Base-by-base conservation (phyloP, 1,140 invertebrate genomes). In the Lucilia sericata region DNA sequence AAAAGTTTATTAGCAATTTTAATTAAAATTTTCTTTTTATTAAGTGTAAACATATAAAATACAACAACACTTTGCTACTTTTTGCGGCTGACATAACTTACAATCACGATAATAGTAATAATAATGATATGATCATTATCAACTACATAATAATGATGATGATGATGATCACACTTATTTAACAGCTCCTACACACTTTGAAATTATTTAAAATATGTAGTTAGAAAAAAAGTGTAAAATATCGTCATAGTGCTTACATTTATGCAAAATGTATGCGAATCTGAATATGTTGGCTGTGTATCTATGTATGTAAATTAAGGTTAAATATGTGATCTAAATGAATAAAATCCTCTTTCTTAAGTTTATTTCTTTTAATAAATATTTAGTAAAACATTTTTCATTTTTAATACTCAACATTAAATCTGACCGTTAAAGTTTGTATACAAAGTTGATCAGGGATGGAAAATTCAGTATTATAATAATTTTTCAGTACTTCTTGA, bases 301-400 rank as follows among this genome's bases (percentile, higher is more conserved):
- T 65, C 0, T 65, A n/a, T 65, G 5, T 74, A 42, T 76, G 74
- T n/a, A 76, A 76, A 76, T 76, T 76, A 30, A 76, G 74, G 74
- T 76, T 76, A 76, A 76, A 76, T 76, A 36, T 76, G 74, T 76
- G 74, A 76, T 76, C 30, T 76, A 76, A 76, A 76, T 76, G 34
- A 76, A 76, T 76, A 36, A 76, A 76, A 76, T 76, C 30, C 74
- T 76, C 25, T 76, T 74, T 42, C 42, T 42, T 42, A 8, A 42
- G 42, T 42, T 8, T 42, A 8, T 42, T 7, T 42, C 5, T 42
- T 42, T 8, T 42, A 42, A 42, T 42, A 42, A 42, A 42, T 42
- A 42, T 42, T 42, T 42, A 42, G 42, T 42, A 42, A 1, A 42
- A 42, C 42, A 42, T 42, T 42, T 42, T 42, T 42, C 42, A 42